Conservation (phyloP, 2,113 vertebrate species). For the Ahaetulla prasina region DNA sequence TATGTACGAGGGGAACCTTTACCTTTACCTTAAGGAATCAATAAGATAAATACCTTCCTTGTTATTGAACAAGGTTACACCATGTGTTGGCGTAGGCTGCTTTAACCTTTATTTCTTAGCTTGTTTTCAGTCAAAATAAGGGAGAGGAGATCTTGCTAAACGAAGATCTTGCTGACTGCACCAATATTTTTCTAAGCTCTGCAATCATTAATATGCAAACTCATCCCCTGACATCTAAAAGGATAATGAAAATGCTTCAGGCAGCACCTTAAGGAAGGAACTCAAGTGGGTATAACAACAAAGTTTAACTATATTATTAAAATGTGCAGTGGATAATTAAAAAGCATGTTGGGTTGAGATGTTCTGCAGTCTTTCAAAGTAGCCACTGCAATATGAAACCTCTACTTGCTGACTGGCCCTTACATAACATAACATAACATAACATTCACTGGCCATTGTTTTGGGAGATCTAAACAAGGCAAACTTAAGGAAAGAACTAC, state of each 20-base stretch:
- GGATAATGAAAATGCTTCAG: not conserved
- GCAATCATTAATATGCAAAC: not conserved
- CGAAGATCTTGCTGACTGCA: not conserved
- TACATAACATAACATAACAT: too few species aligned
- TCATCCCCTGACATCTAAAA: not conserved
- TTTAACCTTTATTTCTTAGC: not conserved
- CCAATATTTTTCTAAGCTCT: not conserved
- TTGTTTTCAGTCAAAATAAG: not conserved
- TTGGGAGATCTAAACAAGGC: too few species aligned
- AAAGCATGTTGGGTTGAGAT: not conserved
- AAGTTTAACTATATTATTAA: not conserved
- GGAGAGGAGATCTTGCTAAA: not conserved
- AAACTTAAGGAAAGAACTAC: too few species aligned
- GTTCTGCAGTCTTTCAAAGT: not conserved
- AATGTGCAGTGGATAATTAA: not conserved
- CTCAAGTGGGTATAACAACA: not conserved
- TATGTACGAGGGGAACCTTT: too few species aligned
- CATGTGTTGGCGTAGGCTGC: not conserved
- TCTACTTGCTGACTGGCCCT: not conserved
- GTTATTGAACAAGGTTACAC: not conserved
- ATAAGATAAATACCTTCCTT: not conserved
- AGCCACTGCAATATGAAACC: not conserved
- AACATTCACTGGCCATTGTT: too few species aligned
- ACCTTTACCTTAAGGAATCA: not conserved
- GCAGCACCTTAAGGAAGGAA: not conserved